Conservation (phyloP, 2,113 vertebrate species). For the Pterocles orientalis region DNA sequence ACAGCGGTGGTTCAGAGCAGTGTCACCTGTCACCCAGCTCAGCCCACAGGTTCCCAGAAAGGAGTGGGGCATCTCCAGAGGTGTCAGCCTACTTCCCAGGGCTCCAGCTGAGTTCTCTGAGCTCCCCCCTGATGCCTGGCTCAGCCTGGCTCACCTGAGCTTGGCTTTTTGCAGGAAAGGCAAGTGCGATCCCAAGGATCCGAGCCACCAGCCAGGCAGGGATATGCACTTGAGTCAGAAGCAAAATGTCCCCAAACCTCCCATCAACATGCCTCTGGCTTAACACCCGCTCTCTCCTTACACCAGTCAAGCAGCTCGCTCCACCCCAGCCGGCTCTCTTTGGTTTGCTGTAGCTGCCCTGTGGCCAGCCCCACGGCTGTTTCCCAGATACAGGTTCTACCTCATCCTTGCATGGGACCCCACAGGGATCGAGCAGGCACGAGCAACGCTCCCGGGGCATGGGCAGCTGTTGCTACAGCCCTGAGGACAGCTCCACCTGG, state of each 20-base stretch:
- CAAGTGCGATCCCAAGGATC: not conserved
- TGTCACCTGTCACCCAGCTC: not conserved
- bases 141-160: not conserved
- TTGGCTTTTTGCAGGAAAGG: not conserved
- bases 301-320: fast-evolving
- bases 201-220: not conserved
- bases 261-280: not conserved
- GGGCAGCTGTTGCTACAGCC: not conserved
- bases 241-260: not conserved
- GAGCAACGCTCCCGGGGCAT: not conserved
- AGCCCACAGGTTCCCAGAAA: fast-evolving
- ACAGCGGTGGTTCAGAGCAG: not conserved
- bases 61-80: not conserved
- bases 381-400: not conserved
- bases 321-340: not conserved
- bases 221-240: not conserved
- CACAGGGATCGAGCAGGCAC: not conserved
- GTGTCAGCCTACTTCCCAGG: not conserved
- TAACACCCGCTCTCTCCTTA: not conserved
- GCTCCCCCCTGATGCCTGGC: fast-evolving
- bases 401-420: not conserved
- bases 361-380: not conserved
- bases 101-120: not conserved
- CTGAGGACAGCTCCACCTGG: too few species aligned
- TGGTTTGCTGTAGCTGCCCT: not conserved